Percentiles rank a stretch among this genome's conserved stretches.
These are phyloP conservation scores for Marisa cornuarietis DNA, from an alignment of 1,140 invertebrate genomes.

Conservation along the genomic window DNA sequence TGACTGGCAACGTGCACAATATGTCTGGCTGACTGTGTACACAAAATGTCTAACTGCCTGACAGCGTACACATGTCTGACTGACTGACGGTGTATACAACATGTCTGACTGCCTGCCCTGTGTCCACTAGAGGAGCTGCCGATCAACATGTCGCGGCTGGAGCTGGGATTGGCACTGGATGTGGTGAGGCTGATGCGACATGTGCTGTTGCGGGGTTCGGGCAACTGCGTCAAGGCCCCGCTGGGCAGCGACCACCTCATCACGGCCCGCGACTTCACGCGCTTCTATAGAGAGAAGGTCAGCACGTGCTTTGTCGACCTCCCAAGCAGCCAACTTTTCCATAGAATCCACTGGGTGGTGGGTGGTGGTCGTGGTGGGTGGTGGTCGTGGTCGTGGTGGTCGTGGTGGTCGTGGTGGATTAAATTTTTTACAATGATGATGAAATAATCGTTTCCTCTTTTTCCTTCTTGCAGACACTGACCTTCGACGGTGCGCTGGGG, in stretches of 20 bases:
- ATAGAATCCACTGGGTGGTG: too few species aligned
- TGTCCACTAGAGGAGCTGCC: slow-evolving; percentile 23
- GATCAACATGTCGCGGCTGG: slow-evolving; percentile 37
- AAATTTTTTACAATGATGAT: not conserved
- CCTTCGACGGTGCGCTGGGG: slow-evolving; percentile 48
- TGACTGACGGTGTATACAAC: not conserved
- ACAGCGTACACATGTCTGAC: not conserved
- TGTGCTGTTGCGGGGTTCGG: slow-evolving; percentile 25
- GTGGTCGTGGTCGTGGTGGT: too few species aligned
- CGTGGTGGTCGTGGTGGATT: too few species aligned
- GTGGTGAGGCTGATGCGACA: slow-evolving; percentile 47
- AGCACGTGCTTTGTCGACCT: not conserved
- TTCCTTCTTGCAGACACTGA: not conserved
- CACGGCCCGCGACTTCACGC: slow-evolving; percentile 28
- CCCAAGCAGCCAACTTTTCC: too few species aligned
- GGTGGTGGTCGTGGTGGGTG: too few species aligned
- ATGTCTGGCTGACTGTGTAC: too few species aligned
- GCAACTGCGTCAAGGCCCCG: slow-evolving; percentile 30
- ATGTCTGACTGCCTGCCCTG: too few species aligned
- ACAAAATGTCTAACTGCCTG: not conserved
- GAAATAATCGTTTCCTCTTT: not conserved
- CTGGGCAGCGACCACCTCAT: slow-evolving; percentile 22
- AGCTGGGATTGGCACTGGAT: slow-evolving; percentile 47
- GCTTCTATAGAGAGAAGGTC: slow-evolving; percentile 24
- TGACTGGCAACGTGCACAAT: too few species aligned